Evolutionary conservation across 1,140 invertebrate species (phyloP).

Genomic region (Anoplophora glabripennis): DNA sequence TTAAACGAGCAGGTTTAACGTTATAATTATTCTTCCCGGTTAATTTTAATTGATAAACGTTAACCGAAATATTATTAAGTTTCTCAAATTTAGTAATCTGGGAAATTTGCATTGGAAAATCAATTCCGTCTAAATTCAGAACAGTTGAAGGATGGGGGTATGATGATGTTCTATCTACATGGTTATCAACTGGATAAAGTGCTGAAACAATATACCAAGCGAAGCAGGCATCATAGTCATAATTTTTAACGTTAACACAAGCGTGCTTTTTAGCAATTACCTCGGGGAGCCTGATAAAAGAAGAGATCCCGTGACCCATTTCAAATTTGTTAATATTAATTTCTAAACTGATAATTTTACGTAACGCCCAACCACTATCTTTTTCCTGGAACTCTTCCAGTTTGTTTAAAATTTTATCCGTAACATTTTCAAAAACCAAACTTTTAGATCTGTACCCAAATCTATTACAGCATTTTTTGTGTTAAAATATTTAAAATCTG

Average conservation of each 20-base stretch:
- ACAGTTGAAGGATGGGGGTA: too few species aligned
- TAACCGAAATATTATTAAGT: neutral
- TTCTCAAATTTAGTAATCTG: neutral
- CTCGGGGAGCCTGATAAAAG: neutral
- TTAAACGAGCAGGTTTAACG: neutral
- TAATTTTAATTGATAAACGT: neutral
- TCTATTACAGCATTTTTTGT: neutral
- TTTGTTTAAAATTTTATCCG: neutral
- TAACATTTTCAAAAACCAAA: neutral
- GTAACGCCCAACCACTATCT: neutral
- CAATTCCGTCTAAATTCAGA: slow-evolving; percentile 7
- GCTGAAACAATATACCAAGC: slow-evolving; percentile 24
- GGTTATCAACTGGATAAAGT: neutral
- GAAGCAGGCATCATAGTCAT: slow-evolving; percentile 26
- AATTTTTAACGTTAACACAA: slow-evolving; percentile 23
- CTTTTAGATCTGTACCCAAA: neutral
- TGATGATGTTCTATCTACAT: neutral
- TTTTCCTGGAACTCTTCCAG: neutral
- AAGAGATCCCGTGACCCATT: neutral
- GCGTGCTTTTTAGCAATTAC: neutral
- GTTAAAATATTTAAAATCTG: neutral
- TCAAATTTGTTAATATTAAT: neutral
- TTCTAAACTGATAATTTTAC: neutral
- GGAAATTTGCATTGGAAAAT: neutral
- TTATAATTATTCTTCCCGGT: slow-evolving; percentile 5